Base-by-base conservation (phyloP, 1,140 invertebrate species). In the Drosophila melanica region DNA sequence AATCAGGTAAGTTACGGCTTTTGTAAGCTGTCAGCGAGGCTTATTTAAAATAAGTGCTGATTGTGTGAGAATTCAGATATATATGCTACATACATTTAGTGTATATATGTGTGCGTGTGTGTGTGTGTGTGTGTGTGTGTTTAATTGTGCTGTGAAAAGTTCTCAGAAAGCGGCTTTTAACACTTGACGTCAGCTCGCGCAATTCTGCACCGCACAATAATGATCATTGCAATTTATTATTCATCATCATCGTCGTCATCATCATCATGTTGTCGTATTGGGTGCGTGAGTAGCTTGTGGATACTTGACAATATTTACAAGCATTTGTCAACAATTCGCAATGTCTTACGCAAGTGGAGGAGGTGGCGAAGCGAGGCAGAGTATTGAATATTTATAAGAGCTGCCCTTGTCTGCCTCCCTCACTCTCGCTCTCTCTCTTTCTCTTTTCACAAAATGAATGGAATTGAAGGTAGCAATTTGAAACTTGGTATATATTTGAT, bases 101-200 rank as follows among this genome's bases (percentile, higher is more conserved):
- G n/a, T n/a, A n/a, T n/a, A n/a, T n/a, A n/a, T n/a, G n/a, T n/a
- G n/a, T n/a, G 4, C 23, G 3, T 5, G 30, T 33, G 7, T 6
- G 5, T 33, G 3, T 8, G 2, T 33, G 30, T 33, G 5, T 33
- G 23, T 27, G 27, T 9, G 12, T 41, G 0, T 7, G n/a, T 60
- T 47, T 33, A 9, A 23, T 23, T 39, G 23, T 12, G 14, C 30
- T 41, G 33, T 23, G 45, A 62, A 62, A 9, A 27, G 35, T 51
- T 27, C 20, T 23, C 23, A 23, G 37, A 27, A 39, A 30, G 42
- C n/a, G 35, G 59, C 33, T 64, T 60, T 30, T 42, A 20, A 5
- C 60, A 27, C 60, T 64, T 42, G 59, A 62, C 45, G 59, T 62
- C 57, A 45, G 11, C 20, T 30, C 14, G 3, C 7, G 2, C 39